These are phyloP conservation scores for Eidolon dupreanum DNA, from an alignment of 2,797 vertebrate species.

Conservation along the genomic window DNA sequence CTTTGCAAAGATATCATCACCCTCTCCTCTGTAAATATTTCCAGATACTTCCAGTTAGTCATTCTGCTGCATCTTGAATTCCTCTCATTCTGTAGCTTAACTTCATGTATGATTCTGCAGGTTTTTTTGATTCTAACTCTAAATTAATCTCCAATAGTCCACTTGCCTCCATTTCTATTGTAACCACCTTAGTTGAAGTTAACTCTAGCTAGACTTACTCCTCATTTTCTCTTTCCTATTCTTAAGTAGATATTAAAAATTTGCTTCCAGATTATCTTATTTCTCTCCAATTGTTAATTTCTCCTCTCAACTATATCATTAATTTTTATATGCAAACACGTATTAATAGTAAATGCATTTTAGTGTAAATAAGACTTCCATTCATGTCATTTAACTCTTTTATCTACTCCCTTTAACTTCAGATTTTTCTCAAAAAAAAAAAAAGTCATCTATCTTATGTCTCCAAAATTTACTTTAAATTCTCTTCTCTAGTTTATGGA, in stretches of 20 bases:
- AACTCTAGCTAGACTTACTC: not conserved
- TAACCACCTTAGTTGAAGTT: too few relatives aligned
- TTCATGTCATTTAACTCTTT: not conserved
- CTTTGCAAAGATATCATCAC: too few relatives aligned
- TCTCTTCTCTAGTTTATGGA: not conserved
- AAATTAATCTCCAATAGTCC: not conserved
- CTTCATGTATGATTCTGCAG: not conserved
- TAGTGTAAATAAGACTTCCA: not conserved
- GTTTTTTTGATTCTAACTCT: not conserved
- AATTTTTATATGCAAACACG: not conserved
- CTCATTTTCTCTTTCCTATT: not conserved
- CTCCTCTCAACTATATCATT: not conserved
- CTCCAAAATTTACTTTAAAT: not conserved
- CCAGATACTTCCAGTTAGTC: not conserved
- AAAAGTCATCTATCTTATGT: not conserved
- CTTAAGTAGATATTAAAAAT: not conserved
- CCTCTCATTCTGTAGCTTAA: not conserved
- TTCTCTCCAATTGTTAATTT: not conserved
- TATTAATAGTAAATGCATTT: not conserved
- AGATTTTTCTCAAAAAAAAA: not conserved
- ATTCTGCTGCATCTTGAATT: not conserved
- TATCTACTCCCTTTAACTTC: not conserved
- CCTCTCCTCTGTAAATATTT: not conserved
- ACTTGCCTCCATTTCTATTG: not conserved
- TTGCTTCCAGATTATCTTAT: not conserved